These are phyloP conservation scores for Ctenomys sociabilis DNA, from an alignment of 2,113 vertebrate genomes.

Conservation along the genomic window DNA sequence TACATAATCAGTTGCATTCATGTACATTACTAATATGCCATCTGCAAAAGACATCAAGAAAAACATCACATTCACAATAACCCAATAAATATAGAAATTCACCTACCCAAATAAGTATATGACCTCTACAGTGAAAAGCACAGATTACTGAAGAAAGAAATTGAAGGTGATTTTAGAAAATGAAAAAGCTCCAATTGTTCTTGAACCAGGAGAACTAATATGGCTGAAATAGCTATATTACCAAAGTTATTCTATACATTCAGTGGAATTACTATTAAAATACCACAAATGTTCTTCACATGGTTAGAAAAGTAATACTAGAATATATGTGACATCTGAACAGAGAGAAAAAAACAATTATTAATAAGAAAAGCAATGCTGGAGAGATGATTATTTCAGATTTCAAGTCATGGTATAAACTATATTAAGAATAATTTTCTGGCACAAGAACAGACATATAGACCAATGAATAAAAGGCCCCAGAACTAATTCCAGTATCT, in stretches of 20 bases:
- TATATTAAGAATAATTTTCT: not conserved
- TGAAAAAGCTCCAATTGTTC: not conserved
- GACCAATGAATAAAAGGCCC: not conserved
- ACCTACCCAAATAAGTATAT: not conserved
- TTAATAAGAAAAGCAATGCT: not conserved
- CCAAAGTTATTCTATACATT: not conserved
- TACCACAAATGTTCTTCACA: not conserved
- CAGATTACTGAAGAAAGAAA: not conserved
- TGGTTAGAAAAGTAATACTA: not conserved
- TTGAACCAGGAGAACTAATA: not conserved
- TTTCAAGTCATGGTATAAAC: not conserved
- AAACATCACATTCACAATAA: not conserved
- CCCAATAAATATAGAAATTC: not conserved
- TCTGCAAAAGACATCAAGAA: not conserved
- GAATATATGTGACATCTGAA: not conserved
- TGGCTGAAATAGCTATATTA: not conserved
- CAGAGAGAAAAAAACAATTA: not conserved
- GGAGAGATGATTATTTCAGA: not conserved
- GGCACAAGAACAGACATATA: not conserved
- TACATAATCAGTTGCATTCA: not conserved
- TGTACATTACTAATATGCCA: not conserved
- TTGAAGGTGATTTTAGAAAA: not conserved
- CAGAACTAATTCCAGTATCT: not conserved
- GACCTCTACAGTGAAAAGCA: not conserved
- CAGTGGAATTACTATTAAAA: not conserved